Conservation (phyloP, 2,113 vertebrate genomes). For the Athene cunicularia region DNA sequence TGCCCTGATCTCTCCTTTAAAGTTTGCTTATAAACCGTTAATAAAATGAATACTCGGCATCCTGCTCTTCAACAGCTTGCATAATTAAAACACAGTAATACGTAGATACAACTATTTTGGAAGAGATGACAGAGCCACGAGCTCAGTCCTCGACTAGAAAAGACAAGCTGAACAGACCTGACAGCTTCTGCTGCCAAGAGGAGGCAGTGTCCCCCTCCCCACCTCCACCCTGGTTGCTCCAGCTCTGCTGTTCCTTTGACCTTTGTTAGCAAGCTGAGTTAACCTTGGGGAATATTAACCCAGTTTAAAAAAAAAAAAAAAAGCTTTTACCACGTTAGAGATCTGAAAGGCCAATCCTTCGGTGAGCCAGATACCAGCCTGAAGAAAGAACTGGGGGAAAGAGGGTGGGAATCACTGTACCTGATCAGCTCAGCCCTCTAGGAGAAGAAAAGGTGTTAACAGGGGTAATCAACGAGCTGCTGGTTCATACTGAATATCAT, state of each 20-base stretch:
- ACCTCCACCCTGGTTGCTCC: not conserved
- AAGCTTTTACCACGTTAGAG: not conserved
- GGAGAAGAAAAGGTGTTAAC: conserved; percentile 54
- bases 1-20: not conserved
- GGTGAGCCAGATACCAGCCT: not conserved
- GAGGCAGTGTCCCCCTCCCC: not conserved
- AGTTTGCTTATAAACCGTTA: not conserved
- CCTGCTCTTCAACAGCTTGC: not conserved
- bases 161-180: not conserved
- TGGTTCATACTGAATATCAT: not conserved
- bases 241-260: not conserved
- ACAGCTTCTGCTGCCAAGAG: conserved; percentile 33
- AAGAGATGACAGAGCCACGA: not conserved
- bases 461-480: not conserved
- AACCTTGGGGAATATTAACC: conserved; percentile 55
- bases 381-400: not conserved
- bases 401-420: not conserved
- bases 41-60: not conserved
- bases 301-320: not conserved
- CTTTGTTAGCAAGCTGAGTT: conserved; percentile 26
- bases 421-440: not conserved
- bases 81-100: not conserved
- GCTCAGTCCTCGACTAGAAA: not conserved
- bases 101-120: not conserved
- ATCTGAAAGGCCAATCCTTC: not conserved